Evolutionary conservation across 2,888 invertebrate genomes (phyloP).

Genomic region (Coenonympha arcania): DNA sequence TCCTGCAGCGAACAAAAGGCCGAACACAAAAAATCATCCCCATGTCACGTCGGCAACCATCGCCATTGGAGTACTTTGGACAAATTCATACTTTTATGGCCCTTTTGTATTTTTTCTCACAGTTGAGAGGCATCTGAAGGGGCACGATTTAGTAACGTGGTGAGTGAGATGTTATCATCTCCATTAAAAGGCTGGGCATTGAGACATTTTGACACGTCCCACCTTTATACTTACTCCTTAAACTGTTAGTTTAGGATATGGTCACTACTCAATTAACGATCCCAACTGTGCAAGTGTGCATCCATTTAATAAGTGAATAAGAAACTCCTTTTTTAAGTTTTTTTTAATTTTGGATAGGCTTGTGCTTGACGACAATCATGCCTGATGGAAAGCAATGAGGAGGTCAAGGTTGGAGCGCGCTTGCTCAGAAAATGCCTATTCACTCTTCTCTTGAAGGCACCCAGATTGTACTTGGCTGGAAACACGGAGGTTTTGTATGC

Average conservation of each 20-base stretch:
- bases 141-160: conserved; percentile 70
- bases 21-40: conserved; percentile 60
- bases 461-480: too few relatives aligned
- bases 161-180: conserved; percentile 62
- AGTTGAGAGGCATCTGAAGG: conserved; percentile 63
- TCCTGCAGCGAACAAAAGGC: conserved; percentile 54
- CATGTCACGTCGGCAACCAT: conserved; percentile 64
- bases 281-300: too few relatives aligned
- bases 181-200: conserved; percentile 64
- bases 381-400: too few relatives aligned
- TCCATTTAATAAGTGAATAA: too few relatives aligned
- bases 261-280: conserved; percentile 16
- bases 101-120: conserved; percentile 72
- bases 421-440: too few relatives aligned
- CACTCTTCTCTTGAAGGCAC: too few relatives aligned
- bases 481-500: not conserved
- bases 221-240: conserved; percentile 48
- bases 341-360: too few relatives aligned
- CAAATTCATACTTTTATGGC: conserved; percentile 65
- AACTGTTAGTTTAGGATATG: conserved; percentile 57
- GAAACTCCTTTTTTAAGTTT: too few relatives aligned
- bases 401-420: too few relatives aligned
- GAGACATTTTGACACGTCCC: conserved; percentile 67
- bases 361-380: too few relatives aligned
- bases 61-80: conserved; percentile 44